These are phyloP conservation scores for Tipula helvola DNA, from an alignment of 2,888 invertebrate species.

Conservation along the genomic window DNA sequence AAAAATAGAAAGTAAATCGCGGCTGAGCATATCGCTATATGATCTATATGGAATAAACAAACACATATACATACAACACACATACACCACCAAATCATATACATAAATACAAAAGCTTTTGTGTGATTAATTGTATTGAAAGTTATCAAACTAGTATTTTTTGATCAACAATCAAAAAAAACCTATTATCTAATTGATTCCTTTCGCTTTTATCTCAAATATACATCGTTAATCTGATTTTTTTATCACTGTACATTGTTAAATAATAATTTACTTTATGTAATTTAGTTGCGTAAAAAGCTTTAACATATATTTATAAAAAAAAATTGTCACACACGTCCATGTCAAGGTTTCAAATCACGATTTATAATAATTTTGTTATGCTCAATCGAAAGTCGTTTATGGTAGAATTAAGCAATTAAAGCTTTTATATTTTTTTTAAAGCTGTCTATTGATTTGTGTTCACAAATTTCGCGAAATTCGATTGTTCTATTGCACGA, in stretches of 20 bases:
- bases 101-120: neutral
- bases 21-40: neutral
- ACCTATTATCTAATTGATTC: neutral
- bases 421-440: neutral
- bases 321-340: neutral
- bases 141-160: neutral
- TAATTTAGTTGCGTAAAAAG: neutral
- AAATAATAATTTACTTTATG: neutral
- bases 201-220: neutral
- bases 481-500: neutral
- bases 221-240: neutral
- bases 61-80: neutral
- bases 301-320: neutral
- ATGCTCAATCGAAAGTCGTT: neutral
- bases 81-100: neutral
- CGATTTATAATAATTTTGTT: neutral
- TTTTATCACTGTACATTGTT: neutral
- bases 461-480: neutral
- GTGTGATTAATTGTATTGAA: neutral
- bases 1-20: neutral
- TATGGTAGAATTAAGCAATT: neutral
- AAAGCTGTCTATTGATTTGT: neutral
- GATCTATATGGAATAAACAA: neutral
- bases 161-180: neutral
- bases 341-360: neutral